These are phyloP conservation scores for Brevipalpus yothersi DNA, from an alignment of 1,140 invertebrate species.

Conservation along the genomic window DNA sequence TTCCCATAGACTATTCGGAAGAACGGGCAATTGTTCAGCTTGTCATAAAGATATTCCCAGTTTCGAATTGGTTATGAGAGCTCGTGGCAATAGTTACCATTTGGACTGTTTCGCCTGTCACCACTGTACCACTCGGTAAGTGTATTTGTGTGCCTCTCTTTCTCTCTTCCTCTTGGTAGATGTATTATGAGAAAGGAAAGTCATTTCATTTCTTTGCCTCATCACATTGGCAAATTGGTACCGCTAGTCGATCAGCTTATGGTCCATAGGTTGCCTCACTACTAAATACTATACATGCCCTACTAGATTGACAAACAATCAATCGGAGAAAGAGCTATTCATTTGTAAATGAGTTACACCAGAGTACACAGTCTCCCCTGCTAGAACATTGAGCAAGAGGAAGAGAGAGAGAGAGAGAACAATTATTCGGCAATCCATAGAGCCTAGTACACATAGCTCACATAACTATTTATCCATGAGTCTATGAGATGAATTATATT, in stretches of 20 bases:
- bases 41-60: constrained; percentile 82
- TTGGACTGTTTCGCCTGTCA: constrained; percentile 89
- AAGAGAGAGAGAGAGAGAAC: too few relatives aligned
- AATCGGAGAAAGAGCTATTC: too few relatives aligned
- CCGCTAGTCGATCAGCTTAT: neutral
- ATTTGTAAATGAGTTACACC: too few relatives aligned
- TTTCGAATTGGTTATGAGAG: constrained; percentile 92
- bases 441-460: too few relatives aligned
- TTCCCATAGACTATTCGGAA: constrained; percentile 4
- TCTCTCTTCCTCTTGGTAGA: neutral
- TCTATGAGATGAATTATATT: too few relatives aligned
- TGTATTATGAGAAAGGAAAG: neutral
- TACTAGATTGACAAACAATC: too few relatives aligned
- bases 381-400: too few relatives aligned
- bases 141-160: neutral
- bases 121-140: constrained; percentile 79
- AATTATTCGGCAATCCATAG: too few relatives aligned
- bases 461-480: too few relatives aligned
- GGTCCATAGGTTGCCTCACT: neutral
- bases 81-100: constrained; percentile 77
- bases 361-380: too few relatives aligned
- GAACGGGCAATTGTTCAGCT: constrained; percentile 51
- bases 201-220: neutral
- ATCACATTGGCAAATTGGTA: neutral
- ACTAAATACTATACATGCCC: neutral